Evolutionary conservation across 2,113 vertebrate species (phyloP).

Genomic region (Lamprotornis superbus): DNA sequence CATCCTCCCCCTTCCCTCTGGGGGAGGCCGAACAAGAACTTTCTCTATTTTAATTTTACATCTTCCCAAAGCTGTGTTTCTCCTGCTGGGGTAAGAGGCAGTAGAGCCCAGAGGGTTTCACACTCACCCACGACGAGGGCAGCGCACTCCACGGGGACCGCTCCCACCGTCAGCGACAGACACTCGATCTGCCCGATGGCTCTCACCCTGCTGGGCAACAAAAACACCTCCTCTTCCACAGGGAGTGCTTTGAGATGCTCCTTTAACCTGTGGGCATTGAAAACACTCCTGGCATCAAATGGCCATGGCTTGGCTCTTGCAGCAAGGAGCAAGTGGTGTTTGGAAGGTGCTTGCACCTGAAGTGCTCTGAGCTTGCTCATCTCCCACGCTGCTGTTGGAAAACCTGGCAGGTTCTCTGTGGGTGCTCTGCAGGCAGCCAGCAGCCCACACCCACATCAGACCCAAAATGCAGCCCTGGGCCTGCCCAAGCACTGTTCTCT

Average conservation of each 20-base stretch:
- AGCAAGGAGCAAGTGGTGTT: fast-evolving
- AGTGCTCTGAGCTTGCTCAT: neutral
- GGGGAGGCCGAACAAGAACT: neutral
- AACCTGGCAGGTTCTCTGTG: neutral
- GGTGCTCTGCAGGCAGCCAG: neutral
- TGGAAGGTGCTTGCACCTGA: neutral
- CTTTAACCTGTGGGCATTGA: conserved; percentile 69
- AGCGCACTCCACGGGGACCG: conserved; percentile 65
- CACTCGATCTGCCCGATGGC: conserved; percentile 74
- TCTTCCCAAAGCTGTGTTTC: neutral
- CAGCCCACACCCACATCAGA: neutral
- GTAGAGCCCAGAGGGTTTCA: neutral
- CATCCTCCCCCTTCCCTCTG: neutral
- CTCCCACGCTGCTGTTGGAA: fast-evolving
- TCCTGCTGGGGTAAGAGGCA: neutral
- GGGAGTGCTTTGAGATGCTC: conserved; percentile 72
- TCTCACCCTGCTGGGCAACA: conserved; percentile 48
- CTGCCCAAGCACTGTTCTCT: neutral
- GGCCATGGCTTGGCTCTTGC: neutral
- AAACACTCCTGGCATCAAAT: neutral
- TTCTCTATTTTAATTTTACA: neutral
- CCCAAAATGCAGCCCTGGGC: fast-evolving
- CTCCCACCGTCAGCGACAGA: conserved; percentile 72
- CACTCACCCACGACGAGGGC: conserved; percentile 78
- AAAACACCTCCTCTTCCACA: conserved; percentile 57